phyloP scores from a whole-genome alignment of 2,888 invertebrate species.

The Nemapogon koenigi region DNA sequence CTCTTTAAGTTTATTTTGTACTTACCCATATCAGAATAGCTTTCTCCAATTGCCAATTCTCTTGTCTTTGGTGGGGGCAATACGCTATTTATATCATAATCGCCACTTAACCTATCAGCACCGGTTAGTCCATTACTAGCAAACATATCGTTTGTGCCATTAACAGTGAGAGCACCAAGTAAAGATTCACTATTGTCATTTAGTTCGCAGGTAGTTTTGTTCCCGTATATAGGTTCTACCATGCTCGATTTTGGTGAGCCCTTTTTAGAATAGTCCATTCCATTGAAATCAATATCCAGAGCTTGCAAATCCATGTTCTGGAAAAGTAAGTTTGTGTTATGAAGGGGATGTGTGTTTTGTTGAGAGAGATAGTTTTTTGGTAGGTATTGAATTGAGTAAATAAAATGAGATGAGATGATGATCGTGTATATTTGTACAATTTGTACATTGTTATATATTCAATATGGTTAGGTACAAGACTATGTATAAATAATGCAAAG shows the following conservation, averaged over 20 bases:
- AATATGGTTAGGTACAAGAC: too few species aligned
- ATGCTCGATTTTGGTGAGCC: slow-evolving; percentile 49
- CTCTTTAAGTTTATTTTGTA: too few species aligned
- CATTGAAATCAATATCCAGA: slow-evolving; percentile 55
- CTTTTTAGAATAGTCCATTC: slow-evolving; percentile 52
- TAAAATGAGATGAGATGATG: too few species aligned
- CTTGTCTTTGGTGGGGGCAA: slow-evolving; percentile 55
- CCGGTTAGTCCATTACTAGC: slow-evolving; percentile 40
- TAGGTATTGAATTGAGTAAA: too few species aligned
- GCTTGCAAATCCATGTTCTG: slow-evolving; percentile 43
- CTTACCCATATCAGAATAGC: slow-evolving; percentile 60
- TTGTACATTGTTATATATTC: too few species aligned
- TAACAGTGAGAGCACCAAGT: slow-evolving; percentile 32
- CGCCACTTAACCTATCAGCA: slow-evolving; percentile 48
- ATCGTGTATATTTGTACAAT: too few species aligned
- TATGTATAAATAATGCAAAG: too few species aligned
- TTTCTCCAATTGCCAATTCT: slow-evolving; percentile 59
- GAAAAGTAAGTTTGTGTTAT: slow-evolving; percentile 1
- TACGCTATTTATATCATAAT: slow-evolving; percentile 55
- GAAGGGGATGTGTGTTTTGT: neutral
- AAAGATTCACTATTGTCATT: slow-evolving; percentile 47
- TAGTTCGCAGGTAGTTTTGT: slow-evolving; percentile 49
- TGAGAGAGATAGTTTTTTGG: too few species aligned
- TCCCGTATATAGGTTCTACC: slow-evolving; percentile 55
- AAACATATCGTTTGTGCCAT: slow-evolving; percentile 52